phyloP scores from a whole-genome alignment of 1,140 invertebrate genomes.

The Drosophila melanica region DNA sequence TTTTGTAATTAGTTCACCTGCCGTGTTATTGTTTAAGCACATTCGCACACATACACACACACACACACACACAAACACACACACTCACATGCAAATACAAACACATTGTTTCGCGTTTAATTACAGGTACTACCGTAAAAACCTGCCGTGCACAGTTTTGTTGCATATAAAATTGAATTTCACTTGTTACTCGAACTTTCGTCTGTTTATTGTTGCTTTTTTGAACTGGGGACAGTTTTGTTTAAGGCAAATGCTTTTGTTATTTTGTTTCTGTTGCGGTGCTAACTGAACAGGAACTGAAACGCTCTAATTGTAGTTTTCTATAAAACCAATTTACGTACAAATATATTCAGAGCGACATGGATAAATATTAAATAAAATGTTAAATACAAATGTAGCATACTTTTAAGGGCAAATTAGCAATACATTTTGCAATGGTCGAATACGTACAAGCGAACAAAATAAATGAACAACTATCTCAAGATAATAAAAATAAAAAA shows the following conservation, averaged over 20 bases:
- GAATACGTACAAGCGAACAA: no score
- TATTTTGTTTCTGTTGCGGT: background rate
- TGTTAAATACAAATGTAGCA: background rate
- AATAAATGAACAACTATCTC: background rate
- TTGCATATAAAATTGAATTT: conserved; percentile 39
- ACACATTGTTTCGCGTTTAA: conserved; percentile 47
- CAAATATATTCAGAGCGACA: no score
- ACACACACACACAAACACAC: background rate
- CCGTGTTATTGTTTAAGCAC: conserved; percentile 54
- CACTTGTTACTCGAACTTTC: conserved; percentile 1
- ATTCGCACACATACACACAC: background rate
- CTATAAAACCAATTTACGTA: no score
- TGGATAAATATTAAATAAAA: no score
- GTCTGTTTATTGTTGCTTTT: conserved; percentile 7
- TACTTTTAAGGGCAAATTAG: background rate
- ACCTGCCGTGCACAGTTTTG: conserved; percentile 17
- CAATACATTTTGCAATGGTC: no score
- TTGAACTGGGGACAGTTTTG: background rate
- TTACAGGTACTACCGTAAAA: conserved; percentile 32
- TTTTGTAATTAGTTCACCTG: conserved; percentile 64
- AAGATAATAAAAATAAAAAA: background rate
- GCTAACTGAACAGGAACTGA: no score
- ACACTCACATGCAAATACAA: background rate
- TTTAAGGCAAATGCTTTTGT: background rate
- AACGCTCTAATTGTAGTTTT: no score